A percentile compares a stretch with the other conserved stretches of the same genome.
These are phyloP conservation scores for Aphodius granarius DNA, from an alignment of 2,888 invertebrate genomes.

Conservation along the genomic window DNA sequence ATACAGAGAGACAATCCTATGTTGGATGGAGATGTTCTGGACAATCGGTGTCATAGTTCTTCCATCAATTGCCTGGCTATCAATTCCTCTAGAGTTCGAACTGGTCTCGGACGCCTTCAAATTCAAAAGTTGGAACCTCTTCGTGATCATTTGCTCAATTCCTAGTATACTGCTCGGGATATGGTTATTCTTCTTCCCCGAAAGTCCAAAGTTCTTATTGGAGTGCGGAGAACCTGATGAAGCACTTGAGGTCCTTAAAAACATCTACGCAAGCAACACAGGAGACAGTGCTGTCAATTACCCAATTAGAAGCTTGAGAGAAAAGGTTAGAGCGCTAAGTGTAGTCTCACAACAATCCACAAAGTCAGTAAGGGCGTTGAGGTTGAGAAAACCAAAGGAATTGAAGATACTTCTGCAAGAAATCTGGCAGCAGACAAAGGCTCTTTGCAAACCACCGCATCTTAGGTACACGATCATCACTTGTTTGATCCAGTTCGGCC, in stretches of 20 bases:
- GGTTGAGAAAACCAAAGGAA: constrained; percentile 73
- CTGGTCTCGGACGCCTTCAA: constrained; percentile 62
- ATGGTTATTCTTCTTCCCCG: constrained; percentile 76
- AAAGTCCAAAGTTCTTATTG: constrained; percentile 81
- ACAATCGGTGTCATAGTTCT: constrained; percentile 74
- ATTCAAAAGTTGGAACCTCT: constrained; percentile 81
- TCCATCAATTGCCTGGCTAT: constrained; percentile 77
- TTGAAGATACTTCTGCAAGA: constrained; percentile 68
- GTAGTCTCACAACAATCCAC: constrained; percentile 65
- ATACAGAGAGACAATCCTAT: constrained; percentile 77
- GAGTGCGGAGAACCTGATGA: constrained; percentile 79
- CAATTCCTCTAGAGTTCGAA: constrained; percentile 70
- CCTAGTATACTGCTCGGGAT: constrained; percentile 69
- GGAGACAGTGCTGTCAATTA: constrained; percentile 70
- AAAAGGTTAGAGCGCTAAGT: constrained; percentile 66
- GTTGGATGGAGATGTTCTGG: constrained; percentile 88
- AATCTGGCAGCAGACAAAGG: constrained; percentile 75
- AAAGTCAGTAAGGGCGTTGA: constrained; percentile 68
- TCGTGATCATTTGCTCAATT: constrained; percentile 73
- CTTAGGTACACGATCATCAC: constrained; percentile 74
- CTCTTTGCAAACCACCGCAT: constrained; percentile 74
- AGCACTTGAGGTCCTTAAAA: constrained; percentile 68
- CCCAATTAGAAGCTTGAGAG: constrained; percentile 72
- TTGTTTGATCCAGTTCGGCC: constrained; percentile 80
- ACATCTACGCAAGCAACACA: constrained; percentile 72